These are phyloP conservation scores for Triplophysa yarkandensis DNA, from an alignment of 2,797 vertebrate species.

Conservation along the genomic window DNA sequence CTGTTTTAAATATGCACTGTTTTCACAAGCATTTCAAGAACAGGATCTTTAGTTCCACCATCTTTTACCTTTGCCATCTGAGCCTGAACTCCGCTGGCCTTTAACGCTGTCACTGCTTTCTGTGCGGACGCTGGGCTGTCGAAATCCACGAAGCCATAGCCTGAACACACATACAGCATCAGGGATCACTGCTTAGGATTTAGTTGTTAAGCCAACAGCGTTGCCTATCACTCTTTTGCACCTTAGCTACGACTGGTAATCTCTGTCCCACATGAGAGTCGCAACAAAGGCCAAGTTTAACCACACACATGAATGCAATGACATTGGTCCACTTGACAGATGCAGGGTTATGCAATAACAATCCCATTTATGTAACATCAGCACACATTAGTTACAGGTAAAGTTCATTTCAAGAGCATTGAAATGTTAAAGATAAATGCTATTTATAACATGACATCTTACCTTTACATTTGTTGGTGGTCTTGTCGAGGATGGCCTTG, in stretches of 20 bases:
- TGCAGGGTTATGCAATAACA: slow-evolving; percentile 55
- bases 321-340: slow-evolving; percentile 47
- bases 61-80: slow-evolving; percentile 84
- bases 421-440: slow-evolving; percentile 5
- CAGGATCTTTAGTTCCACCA: slow-evolving; percentile 12
- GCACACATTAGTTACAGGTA: slow-evolving; percentile 46
- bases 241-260: slow-evolving; percentile 35
- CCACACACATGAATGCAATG: slow-evolving; percentile 24
- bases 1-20: neutral
- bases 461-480: slow-evolving; percentile 97
- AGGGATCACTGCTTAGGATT: slow-evolving; percentile 37
- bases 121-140: slow-evolving; percentile 81
- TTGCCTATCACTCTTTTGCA: slow-evolving; percentile 43
- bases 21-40: neutral
- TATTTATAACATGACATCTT: slow-evolving; percentile 50
- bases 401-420: slow-evolving; percentile 26
- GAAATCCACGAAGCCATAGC: slow-evolving; percentile 83
- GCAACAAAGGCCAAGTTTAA: slow-evolving; percentile 43
- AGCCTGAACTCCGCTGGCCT: slow-evolving; percentile 84
- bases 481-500: slow-evolving; percentile 95
- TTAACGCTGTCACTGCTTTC: slow-evolving; percentile 79
- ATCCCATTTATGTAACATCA: slow-evolving; percentile 50
- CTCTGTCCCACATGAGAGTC: slow-evolving; percentile 38
- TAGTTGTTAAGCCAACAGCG: slow-evolving; percentile 37
- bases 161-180: slow-evolving; percentile 58